Base-by-base conservation (phyloP, 2,888 invertebrate genomes). In the Apantesis nais region DNA sequence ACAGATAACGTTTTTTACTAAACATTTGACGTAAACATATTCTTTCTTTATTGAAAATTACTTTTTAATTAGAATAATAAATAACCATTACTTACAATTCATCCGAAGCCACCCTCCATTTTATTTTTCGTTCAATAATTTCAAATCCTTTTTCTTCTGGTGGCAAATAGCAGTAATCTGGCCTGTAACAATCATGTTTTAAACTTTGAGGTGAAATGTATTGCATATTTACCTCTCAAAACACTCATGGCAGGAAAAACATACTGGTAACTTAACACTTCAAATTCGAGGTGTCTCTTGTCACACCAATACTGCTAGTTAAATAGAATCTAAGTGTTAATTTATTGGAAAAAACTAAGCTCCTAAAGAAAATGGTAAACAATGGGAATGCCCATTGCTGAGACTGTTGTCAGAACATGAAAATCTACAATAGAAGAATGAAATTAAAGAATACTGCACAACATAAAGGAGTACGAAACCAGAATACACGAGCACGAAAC, bases 61-160 rank as follows among this genome's bases (percentile, higher is more conserved):
- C 11, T 55, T 3, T 12, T 55, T 14, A 14, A n/a, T 55, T 55
- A 12, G 5, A 29, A 29, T 14, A n/a, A n/a, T 4, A 29, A 58
- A 29, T 52, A 34, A 34, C 4, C 34, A 14, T 19, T 37, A 39
- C 66, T 58, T 58, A 66, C 66, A 52, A 22, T n/a, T 58, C 66
- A 39, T 66, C 66, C 19, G 29, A 14, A 68, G 44, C 60, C 62
- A 74, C 19, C 14, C 19, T 11, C 66, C 66, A 66, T 22, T 58
- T 58, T 58, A 66, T 66, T 11, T 39, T 39, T 29, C 66, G 52
- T 22, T 66, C 66, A 58, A 66, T 25, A 9, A 66, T 58, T 0
- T 66, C 66, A 41, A 66, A 66, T 0, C 66, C 66, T 39, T 58
- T 66, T 41, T 58, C 41, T 41, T 29, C 1, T 39, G 66, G 58